Evolutionary conservation across 35 echinoderm and acorn worm genomes (phyloP), one percentile per base, ranked within the genome.

Genomic region (Heliocidaris tuberculata): DNA sequence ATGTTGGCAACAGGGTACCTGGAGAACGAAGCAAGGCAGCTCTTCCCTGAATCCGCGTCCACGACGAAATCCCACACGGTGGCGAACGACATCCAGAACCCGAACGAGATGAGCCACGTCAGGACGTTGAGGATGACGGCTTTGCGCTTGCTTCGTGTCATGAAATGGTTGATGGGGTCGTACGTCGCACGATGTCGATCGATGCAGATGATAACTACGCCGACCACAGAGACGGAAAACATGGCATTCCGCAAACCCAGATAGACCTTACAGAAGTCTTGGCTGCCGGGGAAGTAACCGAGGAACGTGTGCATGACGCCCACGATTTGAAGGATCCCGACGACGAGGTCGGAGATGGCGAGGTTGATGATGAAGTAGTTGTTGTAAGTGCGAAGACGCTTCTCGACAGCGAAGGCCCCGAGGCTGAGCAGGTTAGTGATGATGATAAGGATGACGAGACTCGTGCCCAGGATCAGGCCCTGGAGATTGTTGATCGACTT

Each of bases 351-450:
- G 0, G 94, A 47, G 30, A 95, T 52, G 86, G 49, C 85, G 70
- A 95, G 94, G 29, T 95, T 95, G 85, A 95, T 95, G 49, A 95
- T 95, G 86, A 95, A 95, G 47, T 86, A 95, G 94, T 95, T 95
- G 47, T 50, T 86, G 86, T 95, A 95, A 17, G 94, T 95, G 85
- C 94, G 94, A 13, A 95, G 94, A 32, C 86, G 85, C 48, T 95
- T 95, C 86, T 95, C 94, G 49, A 29, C 13, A 16, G 31, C 21
- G 94, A 95, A 95, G 19, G 94, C 94, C 16, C 21, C 49, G 86
- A 95, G 94, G 48, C 85, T 86, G 49, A 95, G 47, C 2, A 95
- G 85, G 31, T 42, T 95, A n/a, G 87, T 89, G 87, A 89, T 5
- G 87, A 89, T 89, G 47, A 89, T 89, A 32, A 89, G 87, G 47